Evolutionary conservation across 2,888 invertebrate genomes (phyloP), one percentile per base, ranked within the genome.

Genomic region (Meiosimyza decipiens): DNA sequence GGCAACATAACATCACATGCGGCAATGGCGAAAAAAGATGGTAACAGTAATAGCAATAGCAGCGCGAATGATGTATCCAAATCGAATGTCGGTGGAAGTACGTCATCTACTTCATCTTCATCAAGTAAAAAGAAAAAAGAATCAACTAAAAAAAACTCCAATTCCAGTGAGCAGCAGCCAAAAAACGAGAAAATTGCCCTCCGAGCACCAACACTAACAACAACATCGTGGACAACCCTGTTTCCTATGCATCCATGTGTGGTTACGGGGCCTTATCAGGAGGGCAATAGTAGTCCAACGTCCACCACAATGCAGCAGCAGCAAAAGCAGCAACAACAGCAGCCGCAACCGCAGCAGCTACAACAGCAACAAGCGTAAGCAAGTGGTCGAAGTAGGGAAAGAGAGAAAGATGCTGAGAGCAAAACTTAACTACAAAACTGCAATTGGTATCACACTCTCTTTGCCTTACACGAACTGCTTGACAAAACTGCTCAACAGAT

Each of bases 231-330:
- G 92, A 94, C 94, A 72, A 95, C 94, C 77, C 89, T 94, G 83
- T 94, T 94, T 87, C 95, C 95, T 74, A 94, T 94, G 94, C 94
- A 94, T 86, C 93, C 93, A 62, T 95, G 95, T 88, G 92, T 94
- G 87, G 93, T 94, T 81, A 94, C 95, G 76, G 95, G 95, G 77
- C 94, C 94, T 74, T 95, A 94, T 88, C 94, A 93, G 86, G 93
- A 93, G 84, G 89, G 89, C 79, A 87, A 85, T 83, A 87, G 85
- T 84, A 86, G 86, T 86, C 85, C 86, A 77, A 84, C 86, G 82
- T 84, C 85, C 81, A 85, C 86, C 78, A 84, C 83, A 59, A 77
- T 76, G 68, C 78, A 79, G 72, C 80, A 79, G 76, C 83, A 83
- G 79, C 81, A 80, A 69, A 77, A 73, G 49, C 78, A 75, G 63